phyloP scores from a whole-genome alignment of 1,140 invertebrate genomes.

The Cepaea nemoralis region DNA sequence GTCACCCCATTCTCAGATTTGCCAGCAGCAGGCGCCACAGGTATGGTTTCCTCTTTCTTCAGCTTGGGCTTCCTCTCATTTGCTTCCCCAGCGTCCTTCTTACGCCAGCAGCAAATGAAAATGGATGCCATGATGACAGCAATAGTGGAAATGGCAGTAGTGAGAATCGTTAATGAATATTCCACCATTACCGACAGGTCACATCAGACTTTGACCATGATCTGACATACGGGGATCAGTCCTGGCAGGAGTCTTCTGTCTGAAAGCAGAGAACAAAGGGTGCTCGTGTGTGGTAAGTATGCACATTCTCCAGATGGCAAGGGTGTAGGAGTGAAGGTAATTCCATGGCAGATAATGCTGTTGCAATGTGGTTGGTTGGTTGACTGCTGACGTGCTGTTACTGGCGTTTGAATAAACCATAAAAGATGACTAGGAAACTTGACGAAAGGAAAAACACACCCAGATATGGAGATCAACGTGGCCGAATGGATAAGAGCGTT shows the following conservation, averaged over 20 bases:
- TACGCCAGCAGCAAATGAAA: constrained; percentile 61
- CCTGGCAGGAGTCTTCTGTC: background rate
- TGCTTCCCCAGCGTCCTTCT: constrained; percentile 37
- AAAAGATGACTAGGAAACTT: too few species aligned
- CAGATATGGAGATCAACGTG: too few species aligned
- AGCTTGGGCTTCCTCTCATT: constrained; percentile 21
- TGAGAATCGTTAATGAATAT: constrained; percentile 31
- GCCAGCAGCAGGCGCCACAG: constrained; percentile 5
- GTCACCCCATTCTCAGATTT: background rate
- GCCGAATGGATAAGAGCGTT: too few species aligned
- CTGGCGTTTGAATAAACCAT: too few species aligned
- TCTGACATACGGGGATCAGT: background rate
- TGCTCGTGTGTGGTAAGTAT: background rate
- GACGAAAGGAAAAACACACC: too few species aligned
- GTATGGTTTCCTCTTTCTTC: background rate
- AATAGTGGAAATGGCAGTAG: constrained; percentile 49
- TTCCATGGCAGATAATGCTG: too few species aligned
- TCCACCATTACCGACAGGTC: background rate
- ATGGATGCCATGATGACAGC: constrained; percentile 55
- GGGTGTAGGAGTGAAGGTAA: too few species aligned
- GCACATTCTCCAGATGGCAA: too few species aligned
- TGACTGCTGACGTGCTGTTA: too few species aligned
- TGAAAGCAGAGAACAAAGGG: background rate
- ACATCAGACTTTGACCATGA: background rate
- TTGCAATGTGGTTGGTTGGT: too few species aligned